A percentile compares a stretch with the other conserved stretches of the same genome.
Conservation (phyloP, 2,888 invertebrate genomes). For the Diadegma fenestrale region DNA sequence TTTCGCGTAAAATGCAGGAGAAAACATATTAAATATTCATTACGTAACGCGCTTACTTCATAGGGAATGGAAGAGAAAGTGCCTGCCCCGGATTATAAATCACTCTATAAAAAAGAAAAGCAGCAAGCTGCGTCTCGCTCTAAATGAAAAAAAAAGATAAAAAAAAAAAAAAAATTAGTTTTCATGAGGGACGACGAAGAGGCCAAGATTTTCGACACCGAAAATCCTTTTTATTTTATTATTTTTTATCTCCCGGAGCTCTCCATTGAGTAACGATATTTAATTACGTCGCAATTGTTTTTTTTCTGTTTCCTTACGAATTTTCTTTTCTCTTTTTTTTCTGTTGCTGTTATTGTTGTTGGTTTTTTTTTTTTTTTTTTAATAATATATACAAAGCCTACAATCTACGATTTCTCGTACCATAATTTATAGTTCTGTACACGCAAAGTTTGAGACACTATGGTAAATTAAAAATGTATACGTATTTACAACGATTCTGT, state of each 20-base stretch:
- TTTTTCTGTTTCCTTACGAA: constrained; percentile 5
- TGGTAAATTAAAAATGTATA: constrained; percentile 74
- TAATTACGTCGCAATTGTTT: constrained; percentile 37
- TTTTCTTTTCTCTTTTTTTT: constrained; percentile 10
- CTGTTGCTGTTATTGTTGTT: constrained; percentile 5
- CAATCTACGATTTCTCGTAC: constrained; percentile 56
- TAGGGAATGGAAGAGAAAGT: constrained; percentile 27
- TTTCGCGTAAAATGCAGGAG: not conserved
- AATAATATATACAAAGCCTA: constrained; percentile 67
- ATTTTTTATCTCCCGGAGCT: constrained; percentile 36
- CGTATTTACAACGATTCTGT: constrained; percentile 74
- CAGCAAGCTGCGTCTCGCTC: constrained; percentile 53
- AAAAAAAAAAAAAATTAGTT: constrained; percentile 21
- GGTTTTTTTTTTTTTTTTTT: constrained; percentile 25
- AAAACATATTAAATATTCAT: constrained; percentile 11
- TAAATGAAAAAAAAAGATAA: constrained; percentile 49
- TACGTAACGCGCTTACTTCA: constrained; percentile 5
- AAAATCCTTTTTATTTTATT: constrained; percentile 19
- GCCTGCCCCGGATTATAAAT: constrained; percentile 17
- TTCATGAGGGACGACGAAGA: constrained; percentile 48
- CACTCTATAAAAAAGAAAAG: constrained; percentile 44
- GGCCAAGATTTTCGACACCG: constrained; percentile 34
- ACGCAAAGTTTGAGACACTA: constrained; percentile 73
- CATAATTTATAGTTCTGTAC: constrained; percentile 81
- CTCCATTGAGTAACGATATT: constrained; percentile 11